Evolutionary conservation across 1,140 invertebrate species (phyloP).

Genomic region (Drosophila sechellia): DNA sequence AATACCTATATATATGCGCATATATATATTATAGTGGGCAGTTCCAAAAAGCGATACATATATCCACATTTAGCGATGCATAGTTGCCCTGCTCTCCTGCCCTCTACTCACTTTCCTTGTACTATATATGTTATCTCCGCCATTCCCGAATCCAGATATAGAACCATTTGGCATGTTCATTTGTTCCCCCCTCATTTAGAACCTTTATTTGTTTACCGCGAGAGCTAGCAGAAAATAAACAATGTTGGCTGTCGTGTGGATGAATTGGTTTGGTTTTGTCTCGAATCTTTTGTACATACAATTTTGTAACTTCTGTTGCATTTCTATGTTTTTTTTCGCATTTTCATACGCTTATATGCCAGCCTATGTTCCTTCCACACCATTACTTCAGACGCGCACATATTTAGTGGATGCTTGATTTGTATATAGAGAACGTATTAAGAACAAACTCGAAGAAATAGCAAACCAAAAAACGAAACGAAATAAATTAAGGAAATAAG

Average conservation of each 20-base stretch:
- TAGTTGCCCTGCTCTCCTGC: slow-evolving; percentile 28
- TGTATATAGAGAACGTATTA: slow-evolving; percentile 27
- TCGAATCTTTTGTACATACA: slow-evolving; percentile 7
- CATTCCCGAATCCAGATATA: slow-evolving; percentile 1
- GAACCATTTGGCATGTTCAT: slow-evolving; percentile 12
- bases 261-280: not conserved
- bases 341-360: not conserved
- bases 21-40: slow-evolving; percentile 27
- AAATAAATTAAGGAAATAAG: slow-evolving; percentile 28
- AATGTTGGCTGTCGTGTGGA: slow-evolving; percentile 1
- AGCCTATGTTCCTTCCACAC: not conserved
- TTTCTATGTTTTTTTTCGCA: slow-evolving; percentile 7
- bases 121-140: slow-evolving; percentile 20
- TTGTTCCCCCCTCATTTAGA: not conserved
- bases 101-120: slow-evolving; percentile 26
- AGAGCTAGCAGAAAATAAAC: not conserved
- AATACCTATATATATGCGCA: slow-evolving; percentile 16
- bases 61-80: slow-evolving; percentile 19
- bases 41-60: slow-evolving; percentile 6
- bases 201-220: not conserved
- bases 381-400: slow-evolving; percentile 1
- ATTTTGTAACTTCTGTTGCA: not conserved
- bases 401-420: slow-evolving; percentile 17
- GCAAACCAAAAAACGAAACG: slow-evolving; percentile 8
- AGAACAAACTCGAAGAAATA: slow-evolving; percentile 16